Conservation (phyloP, 2,113 vertebrate species). For the Nyctereutes procyonoides region DNA sequence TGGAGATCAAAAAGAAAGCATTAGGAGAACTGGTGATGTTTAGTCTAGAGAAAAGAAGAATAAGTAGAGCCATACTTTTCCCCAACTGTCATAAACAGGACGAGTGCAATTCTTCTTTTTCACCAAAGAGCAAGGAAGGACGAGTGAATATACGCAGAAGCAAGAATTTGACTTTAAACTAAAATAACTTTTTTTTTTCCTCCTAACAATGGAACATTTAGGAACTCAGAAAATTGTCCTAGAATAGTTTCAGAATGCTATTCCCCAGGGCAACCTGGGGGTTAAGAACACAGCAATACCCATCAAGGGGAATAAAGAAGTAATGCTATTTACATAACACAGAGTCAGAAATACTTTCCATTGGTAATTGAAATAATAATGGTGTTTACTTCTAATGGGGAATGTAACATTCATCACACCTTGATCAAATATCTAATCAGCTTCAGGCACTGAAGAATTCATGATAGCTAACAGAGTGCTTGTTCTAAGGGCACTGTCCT, state of each 20-base stretch:
- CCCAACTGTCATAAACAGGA: conserved; percentile 51
- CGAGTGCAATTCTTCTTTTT: conserved; percentile 14
- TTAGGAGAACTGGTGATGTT: conserved; percentile 71
- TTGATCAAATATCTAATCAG: background rate
- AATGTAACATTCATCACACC: background rate
- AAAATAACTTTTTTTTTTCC: background rate
- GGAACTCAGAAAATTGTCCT: background rate
- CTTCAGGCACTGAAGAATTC: background rate
- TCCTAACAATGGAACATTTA: background rate
- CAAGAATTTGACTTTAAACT: background rate
- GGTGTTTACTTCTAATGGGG: background rate
- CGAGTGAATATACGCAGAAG: background rate
- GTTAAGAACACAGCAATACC: background rate
- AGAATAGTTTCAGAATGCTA: conserved; percentile 26
- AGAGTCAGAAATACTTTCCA: background rate
- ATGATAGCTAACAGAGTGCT: background rate
- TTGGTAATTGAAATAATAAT: background rate
- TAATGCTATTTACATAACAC: background rate
- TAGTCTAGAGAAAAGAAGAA: conserved; percentile 77
- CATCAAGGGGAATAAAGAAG: background rate
- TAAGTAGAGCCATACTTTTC: conserved; percentile 53
- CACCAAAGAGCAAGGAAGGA: background rate
- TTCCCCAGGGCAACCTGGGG: background rate
- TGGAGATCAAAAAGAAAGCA: conserved; percentile 74
- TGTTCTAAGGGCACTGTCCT: accelerated